phyloP scores from a whole-genome alignment of 2,888 invertebrate genomes.

The Hypercompe scribonia region DNA sequence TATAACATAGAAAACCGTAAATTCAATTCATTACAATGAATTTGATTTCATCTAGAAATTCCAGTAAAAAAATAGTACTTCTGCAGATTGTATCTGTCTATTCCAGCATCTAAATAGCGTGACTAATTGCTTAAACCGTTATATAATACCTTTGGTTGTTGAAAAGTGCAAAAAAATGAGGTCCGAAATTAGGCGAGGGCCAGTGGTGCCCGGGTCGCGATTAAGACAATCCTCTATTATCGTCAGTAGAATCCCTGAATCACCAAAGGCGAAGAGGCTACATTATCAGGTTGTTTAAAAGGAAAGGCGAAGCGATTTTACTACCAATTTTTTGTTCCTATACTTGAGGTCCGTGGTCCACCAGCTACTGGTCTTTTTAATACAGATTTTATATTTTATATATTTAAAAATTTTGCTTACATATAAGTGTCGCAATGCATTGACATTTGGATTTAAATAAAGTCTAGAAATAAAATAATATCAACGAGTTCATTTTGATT shows the following conservation, averaged over 20 bases:
- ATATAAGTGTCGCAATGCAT: too few relatives aligned
- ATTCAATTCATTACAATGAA: too few relatives aligned
- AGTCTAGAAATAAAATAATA: too few relatives aligned
- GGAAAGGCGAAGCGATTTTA: too few relatives aligned
- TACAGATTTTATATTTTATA: too few relatives aligned
- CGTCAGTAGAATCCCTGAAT: conserved; percentile 53
- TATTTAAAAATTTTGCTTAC: too few relatives aligned
- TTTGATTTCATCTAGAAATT: neutral
- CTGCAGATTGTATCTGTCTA: neutral
- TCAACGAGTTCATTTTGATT: too few relatives aligned
- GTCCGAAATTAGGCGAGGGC: conserved; percentile 39
- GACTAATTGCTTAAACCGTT: conserved; percentile 38
- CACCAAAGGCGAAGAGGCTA: conserved; percentile 48
- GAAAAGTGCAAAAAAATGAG: conserved; percentile 42
- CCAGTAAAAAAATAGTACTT: neutral
- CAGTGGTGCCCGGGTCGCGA: conserved; percentile 30
- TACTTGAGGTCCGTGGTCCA: too few relatives aligned
- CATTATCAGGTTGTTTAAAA: conserved; percentile 36
- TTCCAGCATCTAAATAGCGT: conserved; percentile 3
- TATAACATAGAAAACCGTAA: too few relatives aligned
- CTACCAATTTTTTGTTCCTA: too few relatives aligned
- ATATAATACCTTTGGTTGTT: conserved; percentile 27
- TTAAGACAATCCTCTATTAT: conserved; percentile 51
- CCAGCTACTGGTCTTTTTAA: too few relatives aligned
- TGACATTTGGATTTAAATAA: too few relatives aligned